Base-by-base conservation (phyloP, 2,888 invertebrate species). In the Protonemura montana region DNA sequence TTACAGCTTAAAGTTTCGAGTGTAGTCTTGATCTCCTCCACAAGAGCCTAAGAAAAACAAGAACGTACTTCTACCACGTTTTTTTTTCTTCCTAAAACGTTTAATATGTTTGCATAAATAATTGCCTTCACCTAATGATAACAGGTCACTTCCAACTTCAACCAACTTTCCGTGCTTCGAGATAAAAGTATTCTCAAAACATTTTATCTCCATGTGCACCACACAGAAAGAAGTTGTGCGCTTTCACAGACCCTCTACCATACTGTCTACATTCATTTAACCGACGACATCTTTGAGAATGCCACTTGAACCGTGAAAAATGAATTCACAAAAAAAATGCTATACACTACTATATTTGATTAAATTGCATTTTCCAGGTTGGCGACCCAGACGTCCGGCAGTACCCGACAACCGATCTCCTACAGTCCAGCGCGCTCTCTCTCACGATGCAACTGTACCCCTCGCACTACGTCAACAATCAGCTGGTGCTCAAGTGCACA, bases 401-500 rank as follows among this genome's bases (percentile, higher is more conserved):
- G 83, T 88, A 88, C 87, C 88, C 88, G 16, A 86, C 83, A 16
- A 86, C 87, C 10, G 89, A 89, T 80, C 86, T 87, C 25, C 91
- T 93, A 2, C 92, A 93, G 87, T 93, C 93, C 92, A 93, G 94
- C 88, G 94, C 93, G 88, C 92, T 95, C 13, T 92, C 92, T 87
- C 92, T 94, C n/a, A 93, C 93, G 86, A 91, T 95, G 81, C 92
- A 92, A 88, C 92, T 95, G 76, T 92, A 92, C 0, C 92, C 93
- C 28, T 92, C 92, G 87, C 93, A 95, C 89, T 95, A 94, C 90
- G 91, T 92, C 82, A 92, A 93, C 13, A 95, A 95, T 0, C 93
- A 95, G 88, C 91, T 96, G 90, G 92, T 94, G 86, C 93, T 97
- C 80, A 94, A 94, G 86, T 97, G 96, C 90, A 93, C 94, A 82